A percentile compares a stretch with the other conserved stretches of the same genome.
Evolutionary conservation across 2,797 vertebrate species (phyloP).

Genomic region (Diplodus sargus): DNA sequence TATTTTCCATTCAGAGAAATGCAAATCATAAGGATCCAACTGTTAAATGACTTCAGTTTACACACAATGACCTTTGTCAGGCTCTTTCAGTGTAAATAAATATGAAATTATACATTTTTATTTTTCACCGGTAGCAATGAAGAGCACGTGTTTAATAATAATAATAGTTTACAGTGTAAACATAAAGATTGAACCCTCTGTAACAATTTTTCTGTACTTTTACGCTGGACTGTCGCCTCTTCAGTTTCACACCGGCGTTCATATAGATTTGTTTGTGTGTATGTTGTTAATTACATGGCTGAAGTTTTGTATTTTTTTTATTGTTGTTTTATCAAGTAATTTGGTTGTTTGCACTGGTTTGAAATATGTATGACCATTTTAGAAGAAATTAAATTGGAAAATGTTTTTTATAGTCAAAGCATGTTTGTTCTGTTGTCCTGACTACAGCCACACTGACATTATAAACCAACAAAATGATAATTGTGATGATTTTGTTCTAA

Average conservation of each 20-base stretch:
- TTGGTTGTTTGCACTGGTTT: slow-evolving; percentile 3
- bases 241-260: slow-evolving; percentile 9
- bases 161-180: slow-evolving; percentile 8
- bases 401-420: neutral
- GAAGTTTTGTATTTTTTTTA: slow-evolving; percentile 5
- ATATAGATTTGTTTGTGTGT: slow-evolving; percentile 18
- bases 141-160: neutral
- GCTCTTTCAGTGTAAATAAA: neutral
- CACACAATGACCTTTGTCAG: neutral
- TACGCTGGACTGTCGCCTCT: neutral
- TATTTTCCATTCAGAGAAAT: slow-evolving; percentile 9
- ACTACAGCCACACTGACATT: neutral
- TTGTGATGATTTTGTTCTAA: too few relatives aligned
- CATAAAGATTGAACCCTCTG: neutral
- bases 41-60: slow-evolving; percentile 14
- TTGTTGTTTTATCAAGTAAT: slow-evolving; percentile 2
- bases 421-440: neutral
- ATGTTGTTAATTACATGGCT: slow-evolving; percentile 4
- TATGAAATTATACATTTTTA: neutral
- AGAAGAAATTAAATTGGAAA: slow-evolving; percentile 7
- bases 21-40: neutral
- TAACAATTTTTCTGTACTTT: neutral
- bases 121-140: neutral
- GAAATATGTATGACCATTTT: slow-evolving; percentile 12
- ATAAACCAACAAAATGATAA: neutral